These are phyloP conservation scores for Pinna nobilis DNA, from an alignment of 1,140 invertebrate genomes.

Conservation along the genomic window DNA sequence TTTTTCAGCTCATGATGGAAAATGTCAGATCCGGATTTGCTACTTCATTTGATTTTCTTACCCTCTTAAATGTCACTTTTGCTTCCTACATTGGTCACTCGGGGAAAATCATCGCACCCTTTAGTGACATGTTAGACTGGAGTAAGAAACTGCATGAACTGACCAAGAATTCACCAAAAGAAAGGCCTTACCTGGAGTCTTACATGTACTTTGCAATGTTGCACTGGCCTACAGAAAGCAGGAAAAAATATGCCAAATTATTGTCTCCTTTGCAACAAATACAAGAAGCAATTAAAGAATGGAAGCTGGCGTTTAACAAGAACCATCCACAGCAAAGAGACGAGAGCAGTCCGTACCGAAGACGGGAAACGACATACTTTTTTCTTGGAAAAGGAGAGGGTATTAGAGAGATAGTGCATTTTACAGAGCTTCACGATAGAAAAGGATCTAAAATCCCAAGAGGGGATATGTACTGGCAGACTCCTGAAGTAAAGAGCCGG, in stretches of 20 bases:
- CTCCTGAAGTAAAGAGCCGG: constrained; percentile 7
- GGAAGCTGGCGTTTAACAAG: constrained; percentile 27
- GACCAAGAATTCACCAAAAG: background rate
- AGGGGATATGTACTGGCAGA: constrained; percentile 35
- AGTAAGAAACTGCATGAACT: constrained; percentile 20
- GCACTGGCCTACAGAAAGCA: constrained; percentile 49
- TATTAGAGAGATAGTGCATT: constrained; percentile 30
- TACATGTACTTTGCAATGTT: constrained; percentile 45
- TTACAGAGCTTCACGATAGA: constrained; percentile 23
- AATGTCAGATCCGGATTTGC: constrained; percentile 24
- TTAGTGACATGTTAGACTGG: constrained; percentile 21
- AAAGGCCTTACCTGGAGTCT: constrained; percentile 39
- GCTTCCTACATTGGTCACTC: constrained; percentile 20
- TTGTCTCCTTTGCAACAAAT: constrained; percentile 22
- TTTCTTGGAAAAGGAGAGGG: constrained; percentile 39
- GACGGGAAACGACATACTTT: constrained; percentile 45
- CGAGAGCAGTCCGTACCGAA: background rate
- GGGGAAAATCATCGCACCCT: background rate
- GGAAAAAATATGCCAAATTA: background rate
- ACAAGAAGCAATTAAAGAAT: constrained; percentile 25
- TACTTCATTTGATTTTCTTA: constrained; percentile 18
- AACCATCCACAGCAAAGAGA: constrained; percentile 30
- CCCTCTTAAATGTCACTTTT: constrained; percentile 22
- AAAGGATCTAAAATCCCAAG: constrained; percentile 5
- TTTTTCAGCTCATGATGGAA: background rate